Base-by-base conservation (phyloP, 2,888 invertebrate species). In the Trissoscelio sp. region DNA sequence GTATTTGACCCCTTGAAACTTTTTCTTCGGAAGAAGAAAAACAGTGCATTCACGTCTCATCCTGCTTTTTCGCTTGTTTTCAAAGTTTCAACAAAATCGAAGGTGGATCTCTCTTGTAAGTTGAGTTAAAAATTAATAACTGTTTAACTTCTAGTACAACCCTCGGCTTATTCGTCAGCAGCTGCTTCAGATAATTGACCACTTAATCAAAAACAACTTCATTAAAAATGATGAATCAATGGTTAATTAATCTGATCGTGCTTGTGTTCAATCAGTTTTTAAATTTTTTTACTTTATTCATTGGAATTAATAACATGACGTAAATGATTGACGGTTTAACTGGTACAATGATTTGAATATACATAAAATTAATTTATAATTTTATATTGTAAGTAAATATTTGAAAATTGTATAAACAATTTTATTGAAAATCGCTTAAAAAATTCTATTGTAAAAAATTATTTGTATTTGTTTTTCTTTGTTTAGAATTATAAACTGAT, bases 1-100 rank as follows among this genome's bases (percentile, higher is more conserved):
- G 60, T 70, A 70, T 70, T 55, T 62, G 73, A 73, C 73, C 64
- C 48, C 64, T 74, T 46, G 64, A 74, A 74, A 74, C 57, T 74
- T 74, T 62, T 53, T 37, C 64, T 44, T 53, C 31, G 46, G n/a
- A 28, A 31, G 62, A 72, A 42, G 62, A 31, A 73, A 60, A 64
- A 74, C 64, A 74, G 44, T 44, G 57, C 39, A 22, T 57, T 57
- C 55, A 37, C 64, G 73, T 74, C 46, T 34, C 24, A 64, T 14
- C 31, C 69, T 70, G 9, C 64, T 55, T 16, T 12, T 39, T 74
- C n/a, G 22, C 39, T 74, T 48, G 57, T 57, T 74, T 74, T 66
- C 57, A 51, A 74, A 74, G 73, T 74, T 74, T 24, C 48, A 24
- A 46, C 57, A 55, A 57, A 73, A 74, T 74, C 64, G 73, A 74